Conservation (phyloP, 1,140 invertebrate genomes). For the Procambarus virginalis region DNA sequence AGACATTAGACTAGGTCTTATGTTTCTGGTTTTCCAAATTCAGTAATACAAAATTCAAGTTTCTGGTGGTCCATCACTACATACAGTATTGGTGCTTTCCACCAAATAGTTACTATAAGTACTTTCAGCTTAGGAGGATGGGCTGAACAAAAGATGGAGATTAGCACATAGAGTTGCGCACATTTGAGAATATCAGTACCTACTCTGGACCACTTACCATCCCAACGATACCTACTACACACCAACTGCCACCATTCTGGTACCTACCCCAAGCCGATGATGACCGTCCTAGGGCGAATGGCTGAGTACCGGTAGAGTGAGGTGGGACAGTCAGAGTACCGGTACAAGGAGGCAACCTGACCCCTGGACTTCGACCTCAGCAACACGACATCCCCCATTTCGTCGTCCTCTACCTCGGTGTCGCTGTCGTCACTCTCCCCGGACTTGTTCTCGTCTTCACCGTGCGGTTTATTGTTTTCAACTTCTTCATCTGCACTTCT, state of each 20-base stretch:
- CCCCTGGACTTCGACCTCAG: slow-evolving; percentile 2
- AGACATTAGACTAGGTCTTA: too few species aligned
- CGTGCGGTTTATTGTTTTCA: not conserved
- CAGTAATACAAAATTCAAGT: too few species aligned
- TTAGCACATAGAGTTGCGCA: too few species aligned
- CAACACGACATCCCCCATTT: not conserved
- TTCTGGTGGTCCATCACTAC: too few species aligned
- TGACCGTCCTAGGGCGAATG: slow-evolving; percentile 10
- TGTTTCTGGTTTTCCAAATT: too few species aligned
- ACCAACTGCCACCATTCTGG: not conserved
- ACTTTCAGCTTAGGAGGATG: too few species aligned
- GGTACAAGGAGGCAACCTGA: not conserved
- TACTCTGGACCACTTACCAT: too few species aligned
- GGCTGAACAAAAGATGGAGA: too few species aligned
- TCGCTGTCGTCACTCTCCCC: not conserved
- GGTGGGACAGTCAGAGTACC: not conserved
- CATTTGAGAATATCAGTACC: too few species aligned
- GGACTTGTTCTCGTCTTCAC: not conserved
- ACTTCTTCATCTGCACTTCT: not conserved
- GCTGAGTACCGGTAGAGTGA: not conserved
- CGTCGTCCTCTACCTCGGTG: slow-evolving; percentile 2
- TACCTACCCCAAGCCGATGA: slow-evolving; percentile 29
- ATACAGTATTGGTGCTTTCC: too few species aligned
- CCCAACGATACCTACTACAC: too few species aligned
- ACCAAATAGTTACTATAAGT: too few species aligned